Base-by-base conservation (phyloP, 2,888 invertebrate genomes). In the Halictus quadricinctus region DNA sequence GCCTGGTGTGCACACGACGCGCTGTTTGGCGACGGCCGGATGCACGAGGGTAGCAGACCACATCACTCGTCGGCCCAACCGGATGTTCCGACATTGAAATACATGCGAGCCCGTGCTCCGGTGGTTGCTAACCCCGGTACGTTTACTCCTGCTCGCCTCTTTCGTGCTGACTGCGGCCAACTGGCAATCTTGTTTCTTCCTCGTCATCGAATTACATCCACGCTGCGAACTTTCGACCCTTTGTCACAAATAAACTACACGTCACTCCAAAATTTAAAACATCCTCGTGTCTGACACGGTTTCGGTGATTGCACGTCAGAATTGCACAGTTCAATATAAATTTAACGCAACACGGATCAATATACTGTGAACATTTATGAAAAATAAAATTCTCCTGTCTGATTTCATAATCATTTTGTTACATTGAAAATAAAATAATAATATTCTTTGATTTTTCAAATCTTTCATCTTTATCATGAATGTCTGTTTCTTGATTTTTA, bases 11-110 rank as follows among this genome's bases (percentile, higher is more conserved):
- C 87, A 85, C 89, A 88, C 86, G 87, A 87, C 85, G 81, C 76
- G 78, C 66, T 92, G 91, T 91, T 90, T 92, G 92, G 90, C 86
- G 89, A 91, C 89, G 89, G 86, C 91, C 90, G 91, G 90, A 92
- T 91, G 89, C 88, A 90, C 90, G 90, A 91, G 91, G 92, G 91
- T 90, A 91, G 91, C 89, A 88, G 89, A 93, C 93, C 92, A 93
- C 93, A 93, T 93, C 93, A 93, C 93, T 93, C 93, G 93, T 91
- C 91, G 90, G 86, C 82, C 84, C 86, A 76, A 86, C 91, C 89
- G 92, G 90, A 91, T 89, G 89, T 86, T 80, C 88, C 89, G 89
- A 91, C 91, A 88, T 92, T 91, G 92, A 92, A 92, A 93, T 92
- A 92, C 92, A 92, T 85, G 91, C 89, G 87, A 89, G 79, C 81